Evolutionary conservation across 2,113 vertebrate species (phyloP), one percentile per base, ranked within the genome.

Genomic region (Natator depressus): DNA sequence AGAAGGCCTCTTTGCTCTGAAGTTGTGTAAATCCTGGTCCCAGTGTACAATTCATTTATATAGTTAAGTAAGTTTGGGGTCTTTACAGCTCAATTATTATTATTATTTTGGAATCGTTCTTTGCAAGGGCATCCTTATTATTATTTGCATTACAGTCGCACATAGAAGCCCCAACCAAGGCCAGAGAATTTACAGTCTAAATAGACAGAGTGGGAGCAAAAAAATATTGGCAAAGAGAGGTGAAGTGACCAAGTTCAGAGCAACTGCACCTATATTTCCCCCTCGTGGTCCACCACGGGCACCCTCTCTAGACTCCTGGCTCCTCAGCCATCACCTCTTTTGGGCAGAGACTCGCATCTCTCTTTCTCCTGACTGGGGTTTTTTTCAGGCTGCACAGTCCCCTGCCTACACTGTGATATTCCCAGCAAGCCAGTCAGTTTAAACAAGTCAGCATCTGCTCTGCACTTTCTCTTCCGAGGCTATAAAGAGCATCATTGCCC

Each of bases 161-260:
- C 31, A 91, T 91, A 55, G 24, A 92, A 88, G 31, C 8, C 75
- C n/a, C 47, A 65, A 6, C 24, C 92, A 80, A 95, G 57, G 88
- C 12, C 47, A 89, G 88, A 83, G 55, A 81, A 91, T 94, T 89
- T 87, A 83, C 46, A 86, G 89, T 62, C 11, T 27, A 85, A 59
- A 5, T 72, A 88, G 75, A 79, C 10, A 47, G 55, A 11, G n/a
- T 84, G 85, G 88, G 75, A 89, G 7, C 53, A 81, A 53, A 96
- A 53, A 96, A 95, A 20, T 47, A 27, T 75, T 93, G 87, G n/a
- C n/a, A 94, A 87, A 85, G 16, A 50, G 31, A 92, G 91, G n/a
- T 83, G 53, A 89, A 93, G 93, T 80, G 2, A 92, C 89, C 35
- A 72, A 72, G 8, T n/a, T 38, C 27, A 38, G 14, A 8, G n/a